phyloP scores from a whole-genome alignment of 2,797 vertebrate species.

The Cyclura pinguis region DNA sequence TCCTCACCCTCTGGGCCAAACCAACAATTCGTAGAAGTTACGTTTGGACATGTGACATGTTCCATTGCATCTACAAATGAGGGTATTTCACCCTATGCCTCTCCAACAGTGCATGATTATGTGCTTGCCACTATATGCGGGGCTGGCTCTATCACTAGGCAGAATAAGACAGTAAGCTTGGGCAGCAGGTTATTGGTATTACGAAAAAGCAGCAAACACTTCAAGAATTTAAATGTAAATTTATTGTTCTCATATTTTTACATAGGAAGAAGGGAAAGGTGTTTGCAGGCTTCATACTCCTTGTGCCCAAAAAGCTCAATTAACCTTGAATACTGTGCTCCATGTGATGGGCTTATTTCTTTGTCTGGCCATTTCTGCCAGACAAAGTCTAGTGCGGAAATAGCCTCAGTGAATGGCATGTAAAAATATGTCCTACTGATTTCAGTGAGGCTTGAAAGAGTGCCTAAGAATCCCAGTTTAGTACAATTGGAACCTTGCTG shows the following conservation, averaged over 20 bases:
- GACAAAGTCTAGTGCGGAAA: too few relatives aligned
- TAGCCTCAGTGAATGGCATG: not conserved
- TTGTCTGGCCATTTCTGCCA: not conserved
- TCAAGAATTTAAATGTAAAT: not conserved
- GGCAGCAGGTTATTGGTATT: too few relatives aligned
- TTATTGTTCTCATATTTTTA: not conserved
- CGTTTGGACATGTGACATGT: too few relatives aligned
- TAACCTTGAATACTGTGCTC: not conserved
- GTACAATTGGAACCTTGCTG: constrained; percentile 1
- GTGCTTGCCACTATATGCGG: not conserved
- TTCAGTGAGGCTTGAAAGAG: not conserved
- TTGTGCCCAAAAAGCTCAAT: not conserved
- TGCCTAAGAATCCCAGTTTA: not conserved
- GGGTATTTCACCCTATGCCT: too few relatives aligned
- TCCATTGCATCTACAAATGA: too few relatives aligned
- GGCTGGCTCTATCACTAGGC: too few relatives aligned
- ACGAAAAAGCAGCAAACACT: not conserved
- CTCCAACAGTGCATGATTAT: not conserved
- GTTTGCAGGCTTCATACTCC: not conserved
- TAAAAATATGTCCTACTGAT: not conserved
- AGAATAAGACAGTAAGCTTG: too few relatives aligned
- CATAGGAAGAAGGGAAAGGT: not conserved
- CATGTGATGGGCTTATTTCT: not conserved
- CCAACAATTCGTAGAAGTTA: too few relatives aligned
- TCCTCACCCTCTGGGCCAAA: too few relatives aligned